These are phyloP conservation scores for Drosophila sturtevanti DNA, from an alignment of 1,140 invertebrate genomes.

Conservation along the genomic window DNA sequence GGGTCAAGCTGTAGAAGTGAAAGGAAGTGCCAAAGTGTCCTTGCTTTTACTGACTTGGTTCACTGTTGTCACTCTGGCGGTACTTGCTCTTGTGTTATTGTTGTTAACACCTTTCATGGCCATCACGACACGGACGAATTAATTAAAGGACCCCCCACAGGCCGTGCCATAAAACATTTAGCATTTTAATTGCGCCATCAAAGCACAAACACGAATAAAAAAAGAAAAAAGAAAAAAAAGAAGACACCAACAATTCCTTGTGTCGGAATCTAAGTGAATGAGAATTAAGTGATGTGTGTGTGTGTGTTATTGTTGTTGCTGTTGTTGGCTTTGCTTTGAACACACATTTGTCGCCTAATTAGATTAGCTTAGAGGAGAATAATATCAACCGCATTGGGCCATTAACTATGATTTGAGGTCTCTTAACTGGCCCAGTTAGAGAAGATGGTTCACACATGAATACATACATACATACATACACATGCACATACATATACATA, in stretches of 20 bases:
- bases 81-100: slow-evolving; percentile 38
- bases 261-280: slow-evolving; percentile 14
- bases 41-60: slow-evolving; percentile 22
- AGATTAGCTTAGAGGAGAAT: slow-evolving; percentile 66
- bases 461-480: too few relatives aligned
- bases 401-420: slow-evolving; percentile 27
- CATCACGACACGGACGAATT: slow-evolving; percentile 61
- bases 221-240: slow-evolving; percentile 40
- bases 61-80: slow-evolving; percentile 30
- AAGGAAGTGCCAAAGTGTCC: slow-evolving; percentile 42
- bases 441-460: not conserved
- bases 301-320: slow-evolving; percentile 4
- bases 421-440: slow-evolving; percentile 42
- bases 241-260: not conserved
- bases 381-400: slow-evolving; percentile 18
- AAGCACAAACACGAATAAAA: not conserved
- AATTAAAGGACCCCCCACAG: slow-evolving; percentile 68
- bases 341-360: slow-evolving; percentile 66
- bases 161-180: slow-evolving; percentile 72
- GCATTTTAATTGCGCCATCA: slow-evolving; percentile 74
- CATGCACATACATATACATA: not conserved
- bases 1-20: slow-evolving; percentile 64
- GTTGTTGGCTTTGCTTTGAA: slow-evolving; percentile 39
- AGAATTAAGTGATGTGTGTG: not conserved
- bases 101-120: slow-evolving; percentile 77